Evolutionary conservation across 2,113 vertebrate species (phyloP), one percentile per base, ranked within the genome.

Genomic region (Pandion haliaetus): DNA sequence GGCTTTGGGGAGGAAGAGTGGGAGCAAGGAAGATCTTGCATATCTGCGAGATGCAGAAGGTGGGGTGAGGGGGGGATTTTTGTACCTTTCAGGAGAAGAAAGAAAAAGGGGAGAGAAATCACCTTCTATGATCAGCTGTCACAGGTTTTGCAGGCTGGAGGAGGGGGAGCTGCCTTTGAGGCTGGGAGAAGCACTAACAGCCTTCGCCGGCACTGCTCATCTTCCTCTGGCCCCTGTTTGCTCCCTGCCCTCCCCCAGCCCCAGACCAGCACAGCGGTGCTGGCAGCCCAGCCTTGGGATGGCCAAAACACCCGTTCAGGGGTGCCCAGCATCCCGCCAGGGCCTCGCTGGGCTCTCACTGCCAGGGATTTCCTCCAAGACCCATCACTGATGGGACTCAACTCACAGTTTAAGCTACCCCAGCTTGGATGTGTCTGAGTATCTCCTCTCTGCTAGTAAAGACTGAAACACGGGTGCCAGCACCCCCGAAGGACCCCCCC

Each of bases 211-310:
- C 38, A 4, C 44, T 40, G 14, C 45, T 88, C 42, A 34, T 67
- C 76, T 82, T 93, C 74, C 71, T 93, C 66, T 1, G 0, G 29
- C 44, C 40, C n/a, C 58, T 54, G 26, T 11, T 66, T 52, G 14
- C 42, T 72, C 57, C 20, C 29, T 57, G 15, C 36, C 20, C 25
- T 93, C 9, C 2, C 28, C 47, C 49, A 31, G 40, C 18, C 16
- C 55, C 3, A 2, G 40, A 8, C 18, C 9, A 6, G 67, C 40
- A 15, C 54, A 2, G 2, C 0, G 0, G 12, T 32, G 17, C 20
- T 50, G 19, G 32, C 29, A 65, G 17, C n/a, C 25, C 45, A 20
- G 10, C 42, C 62, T 76, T 9, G 6, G 72, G 12, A 28, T 7
- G 38, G 19, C 47, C 82, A 67, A 58, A 88, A 15, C 17, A 29